A percentile compares a stretch with the other conserved stretches of the same genome.
These are phyloP conservation scores for Dromococcyx pavoninus DNA, from an alignment of 2,797 vertebrate species.

Conservation along the genomic window DNA sequence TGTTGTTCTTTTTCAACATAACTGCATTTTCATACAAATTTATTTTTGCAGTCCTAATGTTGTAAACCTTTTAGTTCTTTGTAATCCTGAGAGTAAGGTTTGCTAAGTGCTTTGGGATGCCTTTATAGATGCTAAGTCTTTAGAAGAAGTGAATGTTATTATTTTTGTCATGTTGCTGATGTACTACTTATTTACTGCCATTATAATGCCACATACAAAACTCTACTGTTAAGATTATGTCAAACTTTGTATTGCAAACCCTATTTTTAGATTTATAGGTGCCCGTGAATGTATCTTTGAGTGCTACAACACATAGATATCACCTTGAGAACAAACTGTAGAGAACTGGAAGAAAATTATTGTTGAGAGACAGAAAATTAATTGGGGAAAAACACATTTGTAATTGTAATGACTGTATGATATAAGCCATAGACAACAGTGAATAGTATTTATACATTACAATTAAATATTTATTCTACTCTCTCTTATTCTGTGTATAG, in stretches of 20 bases:
- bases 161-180: not conserved
- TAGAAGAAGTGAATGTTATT: not conserved
- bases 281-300: not conserved
- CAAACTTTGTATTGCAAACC: not conserved
- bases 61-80: slow-evolving; percentile 20
- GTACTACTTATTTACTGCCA: slow-evolving; percentile 3
- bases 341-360: not conserved
- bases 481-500: not conserved
- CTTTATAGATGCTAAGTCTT: not conserved
- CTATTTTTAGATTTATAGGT: slow-evolving; percentile 17
- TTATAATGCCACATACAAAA: not conserved
- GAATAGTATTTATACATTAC: not conserved
- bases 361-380: not conserved
- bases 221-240: not conserved
- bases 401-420: not conserved
- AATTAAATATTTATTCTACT: not conserved
- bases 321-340: not conserved
- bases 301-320: not conserved
- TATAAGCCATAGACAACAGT: not conserved
- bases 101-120: not conserved
- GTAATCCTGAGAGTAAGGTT: not conserved
- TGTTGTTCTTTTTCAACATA: not conserved
- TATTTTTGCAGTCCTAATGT: not conserved
- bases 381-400: not conserved
- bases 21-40: not conserved